Conservation (phyloP, 2,113 vertebrate species). For the Phylloscopus trochiloides region DNA sequence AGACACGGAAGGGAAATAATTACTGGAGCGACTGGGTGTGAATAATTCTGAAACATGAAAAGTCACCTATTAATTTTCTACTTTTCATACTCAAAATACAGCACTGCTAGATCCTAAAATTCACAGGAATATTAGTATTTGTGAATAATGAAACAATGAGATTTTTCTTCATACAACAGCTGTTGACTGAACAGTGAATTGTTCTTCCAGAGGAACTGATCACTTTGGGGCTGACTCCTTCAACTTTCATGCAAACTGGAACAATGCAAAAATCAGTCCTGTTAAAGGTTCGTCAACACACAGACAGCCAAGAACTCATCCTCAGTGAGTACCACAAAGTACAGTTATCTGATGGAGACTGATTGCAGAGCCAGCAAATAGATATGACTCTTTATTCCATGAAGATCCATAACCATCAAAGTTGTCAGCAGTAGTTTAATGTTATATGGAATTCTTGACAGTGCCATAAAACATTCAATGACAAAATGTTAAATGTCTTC, state of each 20-base stretch:
- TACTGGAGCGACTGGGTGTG: slow-evolving; percentile 80
- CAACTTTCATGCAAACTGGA: background rate
- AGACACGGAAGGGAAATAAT: slow-evolving; percentile 75
- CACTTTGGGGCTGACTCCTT: background rate
- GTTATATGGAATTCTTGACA: background rate
- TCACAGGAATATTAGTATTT: background rate
- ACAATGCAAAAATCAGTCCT: background rate
- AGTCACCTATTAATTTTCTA: background rate
- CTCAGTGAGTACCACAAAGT: background rate
- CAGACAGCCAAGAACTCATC: background rate
- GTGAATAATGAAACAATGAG: background rate
- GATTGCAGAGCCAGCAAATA: background rate
- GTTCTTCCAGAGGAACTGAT: background rate
- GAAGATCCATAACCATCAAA: background rate
- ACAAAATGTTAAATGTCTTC: background rate
- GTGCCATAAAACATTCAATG: background rate
- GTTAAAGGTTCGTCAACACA: background rate
- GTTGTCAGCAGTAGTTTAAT: background rate
- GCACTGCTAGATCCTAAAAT: background rate
- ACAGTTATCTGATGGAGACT: background rate
- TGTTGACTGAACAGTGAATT: background rate
- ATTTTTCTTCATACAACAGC: background rate
- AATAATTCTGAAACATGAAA: slow-evolving; percentile 84
- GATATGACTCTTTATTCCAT: background rate
- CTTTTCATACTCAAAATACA: background rate